These are phyloP conservation scores for Cataglyphis albicans DNA, from an alignment of 2,888 invertebrate species.

Conservation along the genomic window DNA sequence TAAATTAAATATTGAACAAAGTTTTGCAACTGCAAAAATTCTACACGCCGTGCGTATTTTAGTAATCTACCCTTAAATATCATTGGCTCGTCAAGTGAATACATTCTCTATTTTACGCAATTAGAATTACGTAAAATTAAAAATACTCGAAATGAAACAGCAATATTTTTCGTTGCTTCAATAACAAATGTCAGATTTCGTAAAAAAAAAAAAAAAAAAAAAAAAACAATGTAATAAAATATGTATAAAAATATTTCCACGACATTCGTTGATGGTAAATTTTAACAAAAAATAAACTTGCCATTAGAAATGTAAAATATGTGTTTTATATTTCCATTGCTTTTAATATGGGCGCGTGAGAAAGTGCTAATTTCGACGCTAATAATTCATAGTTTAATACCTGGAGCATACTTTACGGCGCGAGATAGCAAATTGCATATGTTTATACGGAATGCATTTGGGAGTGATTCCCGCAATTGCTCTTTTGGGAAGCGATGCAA, in stretches of 20 bases:
- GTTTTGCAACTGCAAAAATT: constrained; percentile 6
- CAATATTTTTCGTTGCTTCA: background rate
- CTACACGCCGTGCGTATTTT: background rate
- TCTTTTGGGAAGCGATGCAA: constrained; percentile 44
- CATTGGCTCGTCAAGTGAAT: constrained; percentile 1
- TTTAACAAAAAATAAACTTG: background rate
- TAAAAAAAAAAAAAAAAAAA: no score
- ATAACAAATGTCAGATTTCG: background rate
- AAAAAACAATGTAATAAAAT: background rate
- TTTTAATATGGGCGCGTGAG: background rate
- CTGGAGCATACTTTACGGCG: background rate
- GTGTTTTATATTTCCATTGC: background rate
- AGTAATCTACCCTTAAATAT: background rate
- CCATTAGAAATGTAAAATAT: no score
- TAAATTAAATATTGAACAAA: constrained; percentile 12
- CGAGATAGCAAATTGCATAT: constrained; percentile 35
- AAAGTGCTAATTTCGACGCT: background rate
- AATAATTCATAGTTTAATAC: constrained; percentile 23
- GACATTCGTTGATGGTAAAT: background rate
- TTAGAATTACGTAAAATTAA: background rate
- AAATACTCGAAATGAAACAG: background rate
- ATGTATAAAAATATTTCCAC: background rate
- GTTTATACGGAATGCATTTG: constrained; percentile 42
- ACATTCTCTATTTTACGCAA: background rate
- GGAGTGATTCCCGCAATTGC: constrained; percentile 45